Evolutionary conservation across 1,140 invertebrate species (phyloP).

Genomic region (Drosophila parvula): DNA sequence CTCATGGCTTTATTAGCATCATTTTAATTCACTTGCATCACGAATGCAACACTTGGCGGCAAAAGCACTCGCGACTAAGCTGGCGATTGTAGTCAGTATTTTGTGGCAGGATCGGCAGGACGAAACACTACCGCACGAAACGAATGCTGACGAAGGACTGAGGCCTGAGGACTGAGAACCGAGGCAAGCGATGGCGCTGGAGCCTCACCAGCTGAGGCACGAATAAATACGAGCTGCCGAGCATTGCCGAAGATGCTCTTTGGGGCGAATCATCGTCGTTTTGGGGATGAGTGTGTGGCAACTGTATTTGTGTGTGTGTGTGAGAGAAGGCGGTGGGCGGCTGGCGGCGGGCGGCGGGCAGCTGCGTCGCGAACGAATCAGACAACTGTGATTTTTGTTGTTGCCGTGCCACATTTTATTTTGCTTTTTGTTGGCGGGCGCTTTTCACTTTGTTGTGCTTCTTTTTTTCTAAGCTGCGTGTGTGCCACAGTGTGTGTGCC

Average conservation of each 20-base stretch:
- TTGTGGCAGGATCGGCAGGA: slow-evolving; percentile 19
- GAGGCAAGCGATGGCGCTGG: slow-evolving; percentile 26
- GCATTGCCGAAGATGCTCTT: slow-evolving; percentile 55
- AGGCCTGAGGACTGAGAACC: slow-evolving; percentile 41
- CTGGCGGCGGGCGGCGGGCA: slow-evolving; percentile 44
- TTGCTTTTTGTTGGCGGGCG: slow-evolving; percentile 70
- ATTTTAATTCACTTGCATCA: slow-evolving; percentile 27
- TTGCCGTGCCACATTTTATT: slow-evolving; percentile 75
- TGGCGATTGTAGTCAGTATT: slow-evolving; percentile 3
- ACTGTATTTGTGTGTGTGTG: slow-evolving; percentile 7
- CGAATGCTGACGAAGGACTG: slow-evolving; percentile 73
- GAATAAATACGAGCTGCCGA: slow-evolving; percentile 9
- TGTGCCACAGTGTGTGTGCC: slow-evolving; percentile 31
- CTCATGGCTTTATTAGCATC: slow-evolving; percentile 18
- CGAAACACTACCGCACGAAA: slow-evolving; percentile 58
- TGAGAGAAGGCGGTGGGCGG: slow-evolving; percentile 22
- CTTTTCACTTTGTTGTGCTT: slow-evolving; percentile 56
- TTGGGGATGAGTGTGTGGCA: slow-evolving; percentile 13
- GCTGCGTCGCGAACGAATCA: slow-evolving; percentile 81
- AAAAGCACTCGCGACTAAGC: slow-evolving; percentile 34
- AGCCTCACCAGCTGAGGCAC: slow-evolving; percentile 3
- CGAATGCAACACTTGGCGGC: slow-evolving; percentile 59
- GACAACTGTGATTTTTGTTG: slow-evolving; percentile 84
- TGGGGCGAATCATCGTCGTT: slow-evolving; percentile 65
- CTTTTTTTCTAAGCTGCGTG: slow-evolving; percentile 68